Conservation (phyloP, 2,888 invertebrate species). For the Acrobasis suavella region DNA sequence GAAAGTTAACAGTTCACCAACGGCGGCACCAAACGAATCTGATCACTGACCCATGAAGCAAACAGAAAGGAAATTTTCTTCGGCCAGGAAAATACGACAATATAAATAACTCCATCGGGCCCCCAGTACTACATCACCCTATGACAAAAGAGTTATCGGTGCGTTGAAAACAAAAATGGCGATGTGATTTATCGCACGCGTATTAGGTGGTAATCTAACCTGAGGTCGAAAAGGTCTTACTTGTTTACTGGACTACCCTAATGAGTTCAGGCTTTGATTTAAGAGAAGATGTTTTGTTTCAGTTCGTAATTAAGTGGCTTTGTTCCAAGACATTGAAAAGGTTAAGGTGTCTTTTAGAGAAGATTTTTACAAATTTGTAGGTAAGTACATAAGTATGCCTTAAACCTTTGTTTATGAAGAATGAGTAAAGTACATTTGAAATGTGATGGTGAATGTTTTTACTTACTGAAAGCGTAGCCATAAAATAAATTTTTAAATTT, state of each 20-base stretch:
- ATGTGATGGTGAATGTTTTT: too few species aligned
- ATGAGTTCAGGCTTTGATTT: conserved; percentile 7
- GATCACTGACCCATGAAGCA: conserved; percentile 81
- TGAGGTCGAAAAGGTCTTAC: conserved; percentile 9
- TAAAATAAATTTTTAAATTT: too few species aligned
- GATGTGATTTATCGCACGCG: conserved; percentile 73
- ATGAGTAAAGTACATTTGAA: too few species aligned
- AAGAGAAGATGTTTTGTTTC: neutral
- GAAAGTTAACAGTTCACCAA: conserved; percentile 39
- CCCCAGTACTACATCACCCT: conserved; percentile 79
- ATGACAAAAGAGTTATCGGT: conserved; percentile 83
- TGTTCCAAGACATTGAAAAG: neutral
- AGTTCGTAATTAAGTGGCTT: neutral
- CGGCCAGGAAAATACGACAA: conserved; percentile 77
- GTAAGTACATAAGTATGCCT: too few species aligned
- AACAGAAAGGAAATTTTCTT: conserved; percentile 82
- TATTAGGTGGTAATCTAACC: conserved; percentile 62
- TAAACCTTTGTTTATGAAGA: too few species aligned
- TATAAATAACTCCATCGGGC: conserved; percentile 81
- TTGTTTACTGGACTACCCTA: conserved; percentile 14
- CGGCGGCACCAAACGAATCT: conserved; percentile 66
- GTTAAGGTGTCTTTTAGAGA: too few species aligned
- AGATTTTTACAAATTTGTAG: too few species aligned
- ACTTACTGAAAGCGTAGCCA: too few species aligned
- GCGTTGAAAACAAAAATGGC: conserved; percentile 83